Evolutionary conservation across 2,888 invertebrate species (phyloP).

Genomic region (Drosophila putrida): DNA sequence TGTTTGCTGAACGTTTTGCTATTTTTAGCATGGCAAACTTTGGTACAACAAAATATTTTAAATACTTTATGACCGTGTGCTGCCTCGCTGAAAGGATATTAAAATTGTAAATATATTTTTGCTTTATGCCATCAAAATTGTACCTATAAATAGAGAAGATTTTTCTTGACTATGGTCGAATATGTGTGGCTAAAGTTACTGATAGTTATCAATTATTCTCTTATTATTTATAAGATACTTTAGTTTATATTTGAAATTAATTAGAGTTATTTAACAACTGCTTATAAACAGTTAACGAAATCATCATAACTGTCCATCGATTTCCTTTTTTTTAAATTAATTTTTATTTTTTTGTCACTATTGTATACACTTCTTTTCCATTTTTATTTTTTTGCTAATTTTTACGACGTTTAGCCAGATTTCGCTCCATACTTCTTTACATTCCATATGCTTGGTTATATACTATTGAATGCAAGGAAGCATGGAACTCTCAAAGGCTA

Average conservation of each 20-base stretch:
- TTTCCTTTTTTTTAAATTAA: no score
- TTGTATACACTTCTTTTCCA: background rate
- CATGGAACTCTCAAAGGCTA: conserved; percentile 86
- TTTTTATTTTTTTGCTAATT: background rate
- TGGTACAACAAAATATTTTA: conserved; percentile 36
- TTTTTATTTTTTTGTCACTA: background rate
- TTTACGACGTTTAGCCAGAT: conserved; percentile 80
- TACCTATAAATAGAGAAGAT: background rate
- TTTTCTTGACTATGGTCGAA: background rate
- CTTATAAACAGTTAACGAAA: no score
- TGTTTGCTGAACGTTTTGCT: conserved; percentile 62
- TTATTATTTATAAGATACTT: no score
- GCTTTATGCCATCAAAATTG: conserved; percentile 2
- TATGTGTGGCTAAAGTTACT: no score
- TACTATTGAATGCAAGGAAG: conserved; percentile 87
- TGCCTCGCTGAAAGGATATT: conserved; percentile 2
- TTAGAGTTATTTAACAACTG: no score
- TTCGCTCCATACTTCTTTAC: conserved; percentile 86
- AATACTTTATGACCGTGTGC: conserved; percentile 21
- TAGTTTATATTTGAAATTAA: no score
- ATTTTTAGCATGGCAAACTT: conserved; percentile 64
- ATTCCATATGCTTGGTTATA: conserved; percentile 85
- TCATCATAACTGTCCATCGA: no score
- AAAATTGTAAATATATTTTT: background rate
- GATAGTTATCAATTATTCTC: no score